Evolutionary conservation across 2,888 invertebrate species (phyloP).

Genomic region (Drosophila birchii): DNA sequence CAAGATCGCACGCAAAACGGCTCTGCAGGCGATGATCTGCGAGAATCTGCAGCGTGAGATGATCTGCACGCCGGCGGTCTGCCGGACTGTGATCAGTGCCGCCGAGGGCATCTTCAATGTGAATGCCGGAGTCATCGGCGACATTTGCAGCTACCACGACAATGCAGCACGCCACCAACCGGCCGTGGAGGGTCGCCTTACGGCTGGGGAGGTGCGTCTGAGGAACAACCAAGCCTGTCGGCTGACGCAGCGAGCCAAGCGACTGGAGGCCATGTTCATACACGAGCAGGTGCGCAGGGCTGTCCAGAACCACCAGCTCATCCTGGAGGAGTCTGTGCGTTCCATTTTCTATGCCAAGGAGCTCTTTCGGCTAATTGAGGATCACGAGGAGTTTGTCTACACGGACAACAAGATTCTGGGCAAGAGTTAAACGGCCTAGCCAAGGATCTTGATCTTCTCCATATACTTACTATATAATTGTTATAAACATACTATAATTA

Average conservation of each 20-base stretch:
- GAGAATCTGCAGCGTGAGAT: constrained; percentile 53
- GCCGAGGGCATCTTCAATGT: constrained; percentile 52
- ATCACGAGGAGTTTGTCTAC: constrained; percentile 57
- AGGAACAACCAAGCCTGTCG: constrained; percentile 61
- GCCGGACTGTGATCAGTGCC: constrained; percentile 35
- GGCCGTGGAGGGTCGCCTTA: constrained; percentile 41
- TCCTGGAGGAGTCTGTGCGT: constrained; percentile 73
- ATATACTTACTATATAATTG: background rate
- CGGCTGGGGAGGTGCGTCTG: constrained; percentile 12
- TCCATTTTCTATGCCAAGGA: constrained; percentile 74
- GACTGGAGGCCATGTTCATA: constrained; percentile 66
- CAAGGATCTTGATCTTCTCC: background rate
- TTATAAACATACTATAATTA: constrained; percentile 1
- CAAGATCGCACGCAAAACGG: constrained; percentile 35
- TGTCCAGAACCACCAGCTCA: constrained; percentile 54
- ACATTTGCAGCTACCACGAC: constrained; percentile 65
- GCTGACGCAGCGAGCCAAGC: constrained; percentile 67
- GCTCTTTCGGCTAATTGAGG: constrained; percentile 63
- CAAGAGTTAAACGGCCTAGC: constrained; percentile 17
- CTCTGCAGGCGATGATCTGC: constrained; percentile 48
- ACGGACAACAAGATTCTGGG: constrained; percentile 41
- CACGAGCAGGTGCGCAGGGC: constrained; percentile 67
- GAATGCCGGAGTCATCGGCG: constrained; percentile 51
- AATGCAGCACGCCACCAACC: constrained; percentile 57
- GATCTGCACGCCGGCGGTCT: constrained; percentile 24